Conservation (phyloP, 1,140 invertebrate species). For the Pseudoatta argentina region DNA sequence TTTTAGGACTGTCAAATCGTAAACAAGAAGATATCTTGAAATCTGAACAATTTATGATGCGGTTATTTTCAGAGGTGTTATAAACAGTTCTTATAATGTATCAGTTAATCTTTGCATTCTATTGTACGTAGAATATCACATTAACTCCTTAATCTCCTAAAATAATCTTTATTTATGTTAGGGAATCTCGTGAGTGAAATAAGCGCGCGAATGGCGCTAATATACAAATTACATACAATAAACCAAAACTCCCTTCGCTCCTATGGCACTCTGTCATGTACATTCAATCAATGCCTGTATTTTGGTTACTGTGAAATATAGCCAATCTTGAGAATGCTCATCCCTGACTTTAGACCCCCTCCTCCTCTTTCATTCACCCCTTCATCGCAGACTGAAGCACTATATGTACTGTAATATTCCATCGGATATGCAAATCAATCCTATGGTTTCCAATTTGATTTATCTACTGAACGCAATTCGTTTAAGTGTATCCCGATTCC, state of each 20-base stretch:
- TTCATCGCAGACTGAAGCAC: conserved; percentile 50
- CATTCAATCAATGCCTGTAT: conserved; percentile 66
- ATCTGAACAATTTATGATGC: neutral
- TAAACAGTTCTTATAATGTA: neutral
- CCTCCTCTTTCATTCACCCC: conserved; percentile 34
- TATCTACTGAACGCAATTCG: conserved; percentile 83
- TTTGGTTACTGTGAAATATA: conserved; percentile 76
- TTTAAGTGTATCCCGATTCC: conserved; percentile 86
- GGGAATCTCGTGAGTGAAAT: neutral
- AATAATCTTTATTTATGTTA: neutral
- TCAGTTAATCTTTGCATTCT: neutral
- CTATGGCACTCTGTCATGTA: conserved; percentile 18
- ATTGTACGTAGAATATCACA: neutral
- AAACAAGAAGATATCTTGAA: neutral
- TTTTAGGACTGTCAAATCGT: neutral
- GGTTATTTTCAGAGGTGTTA: neutral
- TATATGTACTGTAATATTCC: conserved; percentile 66
- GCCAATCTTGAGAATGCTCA: conserved; percentile 84
- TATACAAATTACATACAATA: neutral
- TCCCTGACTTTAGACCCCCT: conserved; percentile 80
- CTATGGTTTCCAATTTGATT: conserved; percentile 83
- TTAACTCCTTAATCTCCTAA: neutral
- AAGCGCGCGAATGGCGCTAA: neutral
- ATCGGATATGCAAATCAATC: conserved; percentile 85
- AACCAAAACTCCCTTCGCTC: conserved; percentile 25